Conservation (phyloP, 2,797 vertebrate genomes). For the Orientallactaga sibirica region DNA sequence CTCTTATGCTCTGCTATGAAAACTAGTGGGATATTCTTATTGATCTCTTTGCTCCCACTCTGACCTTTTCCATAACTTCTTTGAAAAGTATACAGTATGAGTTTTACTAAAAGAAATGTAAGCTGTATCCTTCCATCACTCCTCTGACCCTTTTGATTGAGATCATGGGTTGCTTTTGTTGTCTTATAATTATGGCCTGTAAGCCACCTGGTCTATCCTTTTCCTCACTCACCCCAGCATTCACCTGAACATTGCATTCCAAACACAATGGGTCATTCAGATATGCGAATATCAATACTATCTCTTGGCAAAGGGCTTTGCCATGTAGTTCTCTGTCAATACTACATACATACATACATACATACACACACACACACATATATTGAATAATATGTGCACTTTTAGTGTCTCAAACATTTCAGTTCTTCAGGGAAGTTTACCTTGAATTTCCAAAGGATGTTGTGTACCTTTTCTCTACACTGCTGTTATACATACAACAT, state of each 20-base stretch:
- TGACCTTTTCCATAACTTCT: neutral
- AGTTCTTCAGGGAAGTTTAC: neutral
- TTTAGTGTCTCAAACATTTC: neutral
- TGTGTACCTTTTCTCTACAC: neutral
- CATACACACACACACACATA: neutral
- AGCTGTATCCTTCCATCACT: accelerated
- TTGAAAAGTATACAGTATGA: neutral
- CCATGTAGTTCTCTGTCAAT: neutral
- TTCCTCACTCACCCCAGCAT: neutral
- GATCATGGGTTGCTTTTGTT: neutral
- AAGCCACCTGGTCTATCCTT: neutral
- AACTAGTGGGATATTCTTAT: neutral
- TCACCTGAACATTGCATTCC: neutral
- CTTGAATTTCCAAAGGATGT: neutral
- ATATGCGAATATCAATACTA: neutral
- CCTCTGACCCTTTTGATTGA: neutral
- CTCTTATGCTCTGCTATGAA: neutral
- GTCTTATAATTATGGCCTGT: neutral
- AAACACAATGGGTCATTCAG: neutral
- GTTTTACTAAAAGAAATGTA: neutral
- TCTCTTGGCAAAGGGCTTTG: neutral
- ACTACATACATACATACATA: neutral
- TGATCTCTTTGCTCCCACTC: neutral
- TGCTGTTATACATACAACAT: neutral
- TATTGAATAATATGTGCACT: neutral